A percentile compares a stretch with the other conserved stretches of the same genome.
Evolutionary conservation across 2,888 invertebrate genomes (phyloP).

Genomic region (Ennomos erosarius): DNA sequence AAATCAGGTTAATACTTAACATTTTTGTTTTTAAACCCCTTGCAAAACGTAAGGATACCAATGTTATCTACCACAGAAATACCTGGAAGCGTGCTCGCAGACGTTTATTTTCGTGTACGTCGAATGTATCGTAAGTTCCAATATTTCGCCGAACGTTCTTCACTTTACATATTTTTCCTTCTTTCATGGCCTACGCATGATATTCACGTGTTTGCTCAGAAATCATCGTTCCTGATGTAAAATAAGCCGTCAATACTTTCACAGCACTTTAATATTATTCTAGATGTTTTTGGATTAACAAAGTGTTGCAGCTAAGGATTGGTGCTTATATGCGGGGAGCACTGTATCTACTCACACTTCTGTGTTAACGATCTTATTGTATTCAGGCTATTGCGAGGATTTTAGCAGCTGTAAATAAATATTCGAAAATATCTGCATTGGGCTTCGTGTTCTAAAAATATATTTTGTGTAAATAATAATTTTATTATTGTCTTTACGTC

Average conservation of each 20-base stretch:
- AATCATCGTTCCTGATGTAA: not conserved
- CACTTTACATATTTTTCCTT: not conserved
- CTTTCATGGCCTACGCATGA: conserved; percentile 1
- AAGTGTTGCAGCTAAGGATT: not conserved
- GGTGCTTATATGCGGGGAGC: conserved; percentile 1
- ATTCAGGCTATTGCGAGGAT: too few species aligned
- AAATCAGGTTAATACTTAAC: not conserved
- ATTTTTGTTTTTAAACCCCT: not conserved
- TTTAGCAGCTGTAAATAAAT: too few species aligned
- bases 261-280: conserved; percentile 10
- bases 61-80: conserved; percentile 23
- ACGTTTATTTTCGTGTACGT: conserved; percentile 20
- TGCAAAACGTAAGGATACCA: conserved; percentile 16
- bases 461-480: too few species aligned
- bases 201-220: not conserved
- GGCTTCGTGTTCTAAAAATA: too few species aligned
- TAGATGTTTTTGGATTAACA: conserved; percentile 13
- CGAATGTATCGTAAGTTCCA: conserved; percentile 21
- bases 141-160: conserved; percentile 8
- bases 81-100: conserved; percentile 26
- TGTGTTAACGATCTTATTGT: not conserved
- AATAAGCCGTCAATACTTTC: conserved; percentile 6
- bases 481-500: too few species aligned
- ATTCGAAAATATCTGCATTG: too few species aligned
- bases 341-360: conserved; percentile 14